phyloP scores from a whole-genome alignment of 2,888 invertebrate genomes.

The Germaria angustata region DNA sequence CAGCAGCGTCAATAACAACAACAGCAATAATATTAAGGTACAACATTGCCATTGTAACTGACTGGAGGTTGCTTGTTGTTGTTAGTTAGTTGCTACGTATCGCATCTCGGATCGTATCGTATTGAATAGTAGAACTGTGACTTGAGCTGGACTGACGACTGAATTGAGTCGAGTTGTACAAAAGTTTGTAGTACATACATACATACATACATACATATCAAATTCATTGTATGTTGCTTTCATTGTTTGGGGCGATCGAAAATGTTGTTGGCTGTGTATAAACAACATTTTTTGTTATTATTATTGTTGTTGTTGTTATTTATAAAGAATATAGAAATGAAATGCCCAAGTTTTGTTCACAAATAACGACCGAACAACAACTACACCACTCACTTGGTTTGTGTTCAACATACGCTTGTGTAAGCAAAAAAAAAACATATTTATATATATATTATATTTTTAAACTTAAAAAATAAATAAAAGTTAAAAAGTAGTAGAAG shows the following conservation, averaged over 20 bases:
- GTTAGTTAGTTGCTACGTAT: slow-evolving; percentile 21
- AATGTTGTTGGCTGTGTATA: slow-evolving; percentile 39
- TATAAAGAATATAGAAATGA: slow-evolving; percentile 57
- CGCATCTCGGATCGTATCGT: neutral
- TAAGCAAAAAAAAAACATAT: too few species aligned
- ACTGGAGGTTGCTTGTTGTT: slow-evolving; percentile 11
- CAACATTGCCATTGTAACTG: slow-evolving; percentile 63
- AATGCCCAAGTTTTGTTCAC: slow-evolving; percentile 59
- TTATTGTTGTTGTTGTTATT: slow-evolving; percentile 30
- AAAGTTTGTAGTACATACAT: slow-evolving; percentile 39
- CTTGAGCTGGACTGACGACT: neutral
- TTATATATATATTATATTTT: neutral
- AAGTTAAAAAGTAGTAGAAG: slow-evolving; percentile 26
- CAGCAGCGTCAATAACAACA: slow-evolving; percentile 17
- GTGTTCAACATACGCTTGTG: slow-evolving; percentile 51
- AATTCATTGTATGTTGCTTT: slow-evolving; percentile 57
- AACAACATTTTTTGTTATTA: slow-evolving; percentile 50
- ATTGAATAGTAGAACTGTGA: slow-evolving; percentile 1
- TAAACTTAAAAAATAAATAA: slow-evolving; percentile 12
- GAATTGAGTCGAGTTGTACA: slow-evolving; percentile 26
- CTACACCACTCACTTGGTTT: slow-evolving; percentile 47
- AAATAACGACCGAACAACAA: slow-evolving; percentile 30
- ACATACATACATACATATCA: too few species aligned
- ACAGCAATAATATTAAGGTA: slow-evolving; percentile 59
- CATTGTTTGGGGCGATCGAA: slow-evolving; percentile 58